These are phyloP conservation scores for Astreopora myriophthalma DNA, from an alignment of 64 coral and sea anemone genomes.

Conservation along the genomic window DNA sequence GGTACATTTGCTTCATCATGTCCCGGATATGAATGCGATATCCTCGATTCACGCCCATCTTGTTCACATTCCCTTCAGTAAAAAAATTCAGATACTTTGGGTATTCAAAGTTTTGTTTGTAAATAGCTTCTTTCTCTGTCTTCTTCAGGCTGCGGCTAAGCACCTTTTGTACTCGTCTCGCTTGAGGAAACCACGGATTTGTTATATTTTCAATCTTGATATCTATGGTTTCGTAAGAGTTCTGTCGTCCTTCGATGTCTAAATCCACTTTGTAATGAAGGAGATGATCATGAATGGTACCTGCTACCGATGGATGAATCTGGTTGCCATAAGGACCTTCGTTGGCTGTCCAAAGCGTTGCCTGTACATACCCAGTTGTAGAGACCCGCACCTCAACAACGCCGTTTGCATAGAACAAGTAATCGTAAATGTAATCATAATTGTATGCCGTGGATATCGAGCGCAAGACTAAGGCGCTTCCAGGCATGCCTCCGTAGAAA, in stretches of 20 bases:
- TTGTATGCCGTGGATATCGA: constrained; percentile 64
- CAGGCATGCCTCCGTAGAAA: constrained; percentile 79
- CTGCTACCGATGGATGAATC: constrained; percentile 13
- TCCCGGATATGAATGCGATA: constrained; percentile 65
- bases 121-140: constrained; percentile 71
- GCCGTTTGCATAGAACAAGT: constrained; percentile 84
- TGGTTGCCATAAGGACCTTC: constrained; percentile 12
- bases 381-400: constrained; percentile 64
- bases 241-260: constrained; percentile 64
- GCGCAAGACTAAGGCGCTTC: constrained; percentile 51
- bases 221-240: constrained; percentile 69
- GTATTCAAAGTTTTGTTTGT: constrained; percentile 67
- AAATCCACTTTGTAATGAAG: constrained; percentile 75
- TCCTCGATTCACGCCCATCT: constrained; percentile 26
- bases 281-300: constrained; percentile 65
- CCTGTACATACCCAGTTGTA: constrained; percentile 64
- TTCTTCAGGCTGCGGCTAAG: constrained; percentile 37
- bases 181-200: constrained; percentile 46
- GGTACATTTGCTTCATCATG: constrained; percentile 72
- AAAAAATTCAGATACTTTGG: constrained; percentile 81
- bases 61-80: constrained; percentile 35
- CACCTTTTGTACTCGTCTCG: constrained; percentile 44
- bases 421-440: constrained; percentile 85
- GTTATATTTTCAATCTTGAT: constrained; percentile 57
- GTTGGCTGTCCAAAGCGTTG: constrained; percentile 7